Conservation (phyloP, 2,888 invertebrate species). For the Tachystola acroxantha region DNA sequence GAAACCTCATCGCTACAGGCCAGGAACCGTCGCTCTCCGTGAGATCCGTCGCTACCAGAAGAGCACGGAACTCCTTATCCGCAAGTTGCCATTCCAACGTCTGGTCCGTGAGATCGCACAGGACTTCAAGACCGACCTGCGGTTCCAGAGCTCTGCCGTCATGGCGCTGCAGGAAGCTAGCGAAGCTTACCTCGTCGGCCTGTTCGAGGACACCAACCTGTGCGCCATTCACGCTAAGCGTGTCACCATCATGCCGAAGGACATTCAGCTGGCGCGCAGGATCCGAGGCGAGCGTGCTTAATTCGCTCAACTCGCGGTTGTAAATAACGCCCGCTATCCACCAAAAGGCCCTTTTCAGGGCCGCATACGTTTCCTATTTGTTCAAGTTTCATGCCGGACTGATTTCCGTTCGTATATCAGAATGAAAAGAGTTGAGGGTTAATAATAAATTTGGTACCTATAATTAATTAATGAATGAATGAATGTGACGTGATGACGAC, state of each 20-base stretch:
- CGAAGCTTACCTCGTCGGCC: slow-evolving; percentile 94
- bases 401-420: too few species aligned
- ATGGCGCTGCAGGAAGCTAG: slow-evolving; percentile 94
- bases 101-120: slow-evolving; percentile 98
- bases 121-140: slow-evolving; percentile 97
- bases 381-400: too few species aligned
- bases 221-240: slow-evolving; percentile 98
- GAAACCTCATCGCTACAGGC: slow-evolving; percentile 97
- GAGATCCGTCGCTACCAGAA: slow-evolving; percentile 98
- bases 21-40: slow-evolving; percentile 97
- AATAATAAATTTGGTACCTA: too few species aligned
- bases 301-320: too few species aligned
- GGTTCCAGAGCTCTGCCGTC: slow-evolving; percentile 97
- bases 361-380: too few species aligned
- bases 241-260: slow-evolving; percentile 98
- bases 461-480: too few species aligned
- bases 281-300: slow-evolving; percentile 97
- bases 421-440: too few species aligned
- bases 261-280: slow-evolving; percentile 96
- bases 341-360: neutral
- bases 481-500: too few species aligned
- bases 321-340: neutral
- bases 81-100: slow-evolving; percentile 96
- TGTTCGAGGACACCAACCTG: slow-evolving; percentile 98
- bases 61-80: slow-evolving; percentile 95